Base-by-base conservation (phyloP, 2,113 vertebrate species). In the Anhinga anhinga region DNA sequence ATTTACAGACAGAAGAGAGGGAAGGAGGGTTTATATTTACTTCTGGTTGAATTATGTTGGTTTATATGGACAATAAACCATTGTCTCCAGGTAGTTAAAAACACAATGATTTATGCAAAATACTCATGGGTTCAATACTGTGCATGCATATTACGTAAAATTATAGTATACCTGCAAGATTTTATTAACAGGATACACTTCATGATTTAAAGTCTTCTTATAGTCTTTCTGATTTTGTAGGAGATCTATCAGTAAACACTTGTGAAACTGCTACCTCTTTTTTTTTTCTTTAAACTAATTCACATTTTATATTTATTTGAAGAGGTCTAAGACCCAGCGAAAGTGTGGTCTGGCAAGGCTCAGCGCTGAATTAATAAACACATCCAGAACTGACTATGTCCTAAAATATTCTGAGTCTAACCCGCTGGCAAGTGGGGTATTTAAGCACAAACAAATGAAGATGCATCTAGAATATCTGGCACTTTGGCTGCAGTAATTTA, bases 401-500 rank as follows among this genome's bases (percentile, higher is more conserved):
- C 50, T 88, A 86, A 93, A 90, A 86, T 66, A 80, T 25, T 91
- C 38, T 26, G 73, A 38, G 29, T n/a, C 25, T 50, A 66, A 26
- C 18, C 13, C 53, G 73, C 62, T 73, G 87, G 32, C 40, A 77
- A 93, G 71, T 66, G 19, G 15, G 5, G 20, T 76, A 86, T 89
- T 90, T 84, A 93, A 88, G 40, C 34, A 82, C 13, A 92, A 95
- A 79, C 52, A 84, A 91, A 88, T 87, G 36, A 72, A 91, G 80
- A 78, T 79, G 12, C 38, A 65, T 93, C 77, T 76, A 72, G 83
- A 92, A 66, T 69, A 87, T 82, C 58, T 82, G 81, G 49, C 56
- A 89, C 45, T 95, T 86, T 63, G 34, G 49, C n/a, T 92, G 50
- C 30, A 72, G 52, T 92, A 94, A 89, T 92, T 96, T 95, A 96